These are phyloP conservation scores for Myrmophylax atrothorax DNA, from an alignment of 2,113 vertebrate species.

Conservation along the genomic window DNA sequence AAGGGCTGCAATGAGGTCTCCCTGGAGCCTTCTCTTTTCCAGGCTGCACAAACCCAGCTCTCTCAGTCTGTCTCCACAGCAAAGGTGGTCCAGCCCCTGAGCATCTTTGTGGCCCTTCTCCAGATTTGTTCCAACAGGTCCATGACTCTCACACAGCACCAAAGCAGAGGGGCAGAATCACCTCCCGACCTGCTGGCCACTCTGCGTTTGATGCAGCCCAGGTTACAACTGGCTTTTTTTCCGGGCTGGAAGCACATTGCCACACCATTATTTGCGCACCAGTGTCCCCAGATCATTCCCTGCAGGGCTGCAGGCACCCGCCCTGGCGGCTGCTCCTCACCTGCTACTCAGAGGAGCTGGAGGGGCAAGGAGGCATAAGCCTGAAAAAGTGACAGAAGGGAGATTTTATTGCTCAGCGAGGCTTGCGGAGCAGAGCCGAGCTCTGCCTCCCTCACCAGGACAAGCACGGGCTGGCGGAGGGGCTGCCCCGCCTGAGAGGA, in stretches of 20 bases:
- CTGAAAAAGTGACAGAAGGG: background rate
- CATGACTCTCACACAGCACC: accelerated
- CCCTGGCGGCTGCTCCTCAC: background rate
- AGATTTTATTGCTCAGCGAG: too few relatives aligned
- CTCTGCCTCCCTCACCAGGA: accelerated
- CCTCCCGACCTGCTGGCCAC: accelerated
- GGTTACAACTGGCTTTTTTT: accelerated
- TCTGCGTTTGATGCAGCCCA: background rate
- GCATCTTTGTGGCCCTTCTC: accelerated
- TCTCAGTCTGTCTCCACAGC: accelerated
- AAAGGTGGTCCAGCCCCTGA: background rate
- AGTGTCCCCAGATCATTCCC: background rate
- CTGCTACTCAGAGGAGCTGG: background rate
- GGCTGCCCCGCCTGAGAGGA: accelerated
- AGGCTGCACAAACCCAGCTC: background rate
- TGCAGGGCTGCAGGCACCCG: background rate
- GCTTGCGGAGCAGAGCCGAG: background rate
- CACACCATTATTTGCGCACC: too few relatives aligned
- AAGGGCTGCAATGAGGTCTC: background rate
- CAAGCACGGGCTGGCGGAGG: accelerated
- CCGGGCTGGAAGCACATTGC: background rate
- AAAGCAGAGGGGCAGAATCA: accelerated
- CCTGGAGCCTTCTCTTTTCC: background rate
- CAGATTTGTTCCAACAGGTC: accelerated
- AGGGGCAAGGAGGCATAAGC: background rate